These are phyloP conservation scores for Aleiodes alternator DNA, from an alignment of 2,888 invertebrate genomes.

Conservation along the genomic window DNA sequence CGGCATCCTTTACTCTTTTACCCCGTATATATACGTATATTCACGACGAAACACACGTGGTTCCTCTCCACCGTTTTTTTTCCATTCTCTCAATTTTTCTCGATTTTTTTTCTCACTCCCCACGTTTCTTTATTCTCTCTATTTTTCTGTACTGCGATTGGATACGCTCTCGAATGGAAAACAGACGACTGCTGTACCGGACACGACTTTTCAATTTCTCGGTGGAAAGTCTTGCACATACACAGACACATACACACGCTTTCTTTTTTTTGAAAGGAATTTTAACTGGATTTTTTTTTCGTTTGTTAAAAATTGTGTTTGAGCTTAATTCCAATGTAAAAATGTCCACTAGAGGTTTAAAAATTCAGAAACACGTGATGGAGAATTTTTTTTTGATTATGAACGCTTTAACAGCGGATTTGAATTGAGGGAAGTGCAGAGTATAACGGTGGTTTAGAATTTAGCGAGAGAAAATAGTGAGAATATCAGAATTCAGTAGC, in stretches of 20 bases:
- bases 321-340: no score
- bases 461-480: no score
- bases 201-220: slow-evolving; percentile 56
- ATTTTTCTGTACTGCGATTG: slow-evolving; percentile 24
- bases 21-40: not conserved
- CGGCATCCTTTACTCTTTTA: slow-evolving; percentile 9
- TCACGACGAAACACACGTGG: slow-evolving; percentile 14
- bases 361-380: no score
- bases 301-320: not conserved
- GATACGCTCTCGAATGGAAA: slow-evolving; percentile 49
- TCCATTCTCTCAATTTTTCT: not conserved
- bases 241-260: not conserved
- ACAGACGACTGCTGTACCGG: slow-evolving; percentile 48
- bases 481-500: no score
- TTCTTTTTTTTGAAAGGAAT: slow-evolving; percentile 29
- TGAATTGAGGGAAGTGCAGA: no score
- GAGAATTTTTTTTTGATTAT: no score
- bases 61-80: not conserved
- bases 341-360: no score
- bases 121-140: not conserved
- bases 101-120: not conserved
- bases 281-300: not conserved
- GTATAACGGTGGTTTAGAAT: no score
- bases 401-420: no score
- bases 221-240: slow-evolving; percentile 5